Evolutionary conservation across 2,888 invertebrate species (phyloP), one percentile per base, ranked within the genome.

Genomic region (Drosophila ezoana): DNA sequence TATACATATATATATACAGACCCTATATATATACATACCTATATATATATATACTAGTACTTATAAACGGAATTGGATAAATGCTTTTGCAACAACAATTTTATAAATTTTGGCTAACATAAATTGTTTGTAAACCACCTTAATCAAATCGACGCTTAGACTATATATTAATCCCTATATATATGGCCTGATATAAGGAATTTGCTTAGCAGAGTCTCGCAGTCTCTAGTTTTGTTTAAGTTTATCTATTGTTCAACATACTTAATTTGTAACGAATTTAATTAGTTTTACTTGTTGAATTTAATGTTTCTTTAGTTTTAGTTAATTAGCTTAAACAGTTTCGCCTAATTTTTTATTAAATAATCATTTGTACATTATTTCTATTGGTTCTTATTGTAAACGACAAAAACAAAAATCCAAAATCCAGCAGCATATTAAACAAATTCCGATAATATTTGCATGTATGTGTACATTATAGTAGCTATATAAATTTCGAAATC

Each of bases 1-100:
- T 14, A 84, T 66, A 79, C 78, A 66, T 66, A 63, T 84, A 85
- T 69, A 81, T 63, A 79, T 78, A 64, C 66, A 61, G 58, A 63
- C 51, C 67, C 54, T 62, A 41, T 18, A 65, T 57, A 72, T 14
- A 51, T 67, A 58, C 33, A 72, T 57, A 64, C 47, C 77, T 49
- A 59, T 40, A 59, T 48, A 41, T 52, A 57, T 80, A 64, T 76
- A 76, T 52, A 60, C 59, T 66, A 60, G 41, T 66, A 58, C 75
- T 62, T 80, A 74, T 64, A 69, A 38, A 63, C 62, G 53, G 51
- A 86, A 80, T 80, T 69, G 71, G 75, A 86, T 52, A 81, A 64
- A 74, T 69, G 89, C 85, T 84, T 81, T 89, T 84, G 85, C 82
- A 85, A 76, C 41, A 53, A 44, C 56, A 70, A 61, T 72, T 89